phyloP scores from a whole-genome alignment of 1,140 invertebrate species.

The Diachasma alloeum region DNA sequence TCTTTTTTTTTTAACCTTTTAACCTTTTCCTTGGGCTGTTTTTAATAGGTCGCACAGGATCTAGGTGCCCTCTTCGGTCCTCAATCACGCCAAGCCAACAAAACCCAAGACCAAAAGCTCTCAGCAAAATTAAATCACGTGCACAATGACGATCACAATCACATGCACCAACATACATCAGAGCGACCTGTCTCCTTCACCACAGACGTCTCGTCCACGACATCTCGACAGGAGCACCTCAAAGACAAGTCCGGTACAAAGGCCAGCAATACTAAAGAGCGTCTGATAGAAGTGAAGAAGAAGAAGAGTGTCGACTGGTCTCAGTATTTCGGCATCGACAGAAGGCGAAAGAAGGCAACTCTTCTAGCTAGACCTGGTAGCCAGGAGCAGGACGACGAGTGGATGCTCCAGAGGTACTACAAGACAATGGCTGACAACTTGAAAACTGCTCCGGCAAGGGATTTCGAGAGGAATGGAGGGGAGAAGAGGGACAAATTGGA shows the following conservation, averaged over 20 bases:
- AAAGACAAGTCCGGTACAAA: neutral
- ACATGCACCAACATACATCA: constrained; percentile 46
- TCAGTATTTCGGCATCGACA: constrained; percentile 83
- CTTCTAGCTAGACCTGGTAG: constrained; percentile 48
- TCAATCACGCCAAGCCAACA: constrained; percentile 40
- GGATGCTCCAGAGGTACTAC: constrained; percentile 67
- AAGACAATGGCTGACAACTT: constrained; percentile 58
- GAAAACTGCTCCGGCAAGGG: constrained; percentile 35
- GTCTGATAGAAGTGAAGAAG: constrained; percentile 65
- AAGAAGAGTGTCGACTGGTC: constrained; percentile 88
- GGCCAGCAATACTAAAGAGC: neutral
- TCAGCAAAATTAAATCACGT: constrained; percentile 37
- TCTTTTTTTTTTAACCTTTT: neutral
- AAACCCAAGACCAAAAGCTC: constrained; percentile 38
- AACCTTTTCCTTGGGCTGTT: too few species aligned
- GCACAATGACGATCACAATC: neutral
- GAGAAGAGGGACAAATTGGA: constrained; percentile 64
- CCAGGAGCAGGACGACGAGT: constrained; percentile 66
- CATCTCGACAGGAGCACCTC: constrained; percentile 52
- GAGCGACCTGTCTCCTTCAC: neutral
- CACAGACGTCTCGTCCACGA: constrained; percentile 38
- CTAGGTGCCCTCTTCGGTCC: constrained; percentile 53
- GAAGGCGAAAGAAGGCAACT: constrained; percentile 74
- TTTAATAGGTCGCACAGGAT: constrained; percentile 53
- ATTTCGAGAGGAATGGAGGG: constrained; percentile 26